Conservation (phyloP, 2,888 invertebrate species). For the Rhyacophila evoluta region DNA sequence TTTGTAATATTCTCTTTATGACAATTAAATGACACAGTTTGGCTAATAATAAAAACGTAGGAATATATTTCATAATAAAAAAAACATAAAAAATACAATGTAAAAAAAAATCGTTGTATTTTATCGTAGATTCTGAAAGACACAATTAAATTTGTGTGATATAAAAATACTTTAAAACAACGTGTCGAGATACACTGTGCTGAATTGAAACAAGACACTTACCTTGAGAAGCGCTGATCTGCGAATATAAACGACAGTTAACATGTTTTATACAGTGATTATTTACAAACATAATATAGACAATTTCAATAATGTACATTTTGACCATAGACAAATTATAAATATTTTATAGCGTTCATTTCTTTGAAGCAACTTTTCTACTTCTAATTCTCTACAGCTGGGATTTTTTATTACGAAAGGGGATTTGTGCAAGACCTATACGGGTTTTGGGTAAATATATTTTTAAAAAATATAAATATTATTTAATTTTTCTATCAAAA, state of each 20-base stretch:
- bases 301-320: neutral
- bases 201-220: neutral
- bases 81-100: too few relatives aligned
- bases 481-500: too few relatives aligned
- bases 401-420: slow-evolving; percentile 34
- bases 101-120: too few relatives aligned
- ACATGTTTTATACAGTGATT: neutral
- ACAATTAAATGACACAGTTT: too few relatives aligned
- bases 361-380: slow-evolving; percentile 36
- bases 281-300: neutral
- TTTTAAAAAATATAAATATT: too few relatives aligned
- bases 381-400: slow-evolving; percentile 34
- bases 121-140: too few relatives aligned
- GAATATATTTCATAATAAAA: too few relatives aligned
- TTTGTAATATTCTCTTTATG: too few relatives aligned
- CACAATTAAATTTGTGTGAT: too few relatives aligned
- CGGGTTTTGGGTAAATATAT: too few relatives aligned
- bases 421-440: slow-evolving; percentile 25
- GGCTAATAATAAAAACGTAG: too few relatives aligned
- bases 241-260: neutral
- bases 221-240: neutral
- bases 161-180: too few relatives aligned
- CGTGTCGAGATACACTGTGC: neutral
- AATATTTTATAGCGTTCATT: neutral
- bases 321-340: neutral